Base-by-base conservation (phyloP, 92 coral and sea anemone genomes). In the Parazoanthus swiftii region DNA sequence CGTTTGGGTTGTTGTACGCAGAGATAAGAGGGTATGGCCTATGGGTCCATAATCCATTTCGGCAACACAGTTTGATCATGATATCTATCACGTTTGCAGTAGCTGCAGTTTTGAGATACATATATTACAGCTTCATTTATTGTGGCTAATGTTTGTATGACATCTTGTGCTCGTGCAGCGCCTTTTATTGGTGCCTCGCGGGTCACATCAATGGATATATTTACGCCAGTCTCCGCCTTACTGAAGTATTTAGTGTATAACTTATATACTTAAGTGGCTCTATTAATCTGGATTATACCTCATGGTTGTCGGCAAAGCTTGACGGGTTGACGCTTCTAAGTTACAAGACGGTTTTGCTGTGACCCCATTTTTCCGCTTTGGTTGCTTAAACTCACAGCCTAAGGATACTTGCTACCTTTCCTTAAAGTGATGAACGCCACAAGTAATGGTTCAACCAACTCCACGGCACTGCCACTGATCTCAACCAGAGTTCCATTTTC, bases 211-310 rank as follows among this genome's bases (percentile, higher is more conserved):
- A 79, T 25, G 68, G 20, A 50, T 9, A 6, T 76, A 76, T 79
- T 79, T 16, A 33, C 67, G 20, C 35, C 21, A 4, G 82, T n/a
- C 82, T 79, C 82, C 82, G 82, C 82, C 82, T 54, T 26, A 26
- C 63, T 79, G 82, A 50, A 79, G 63, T 54, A 79, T 46, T 79
- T 79, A 79, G 67, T 44, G 8, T n/a, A 46, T 7, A 51, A 46
- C 37, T 79, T 42, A 50, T 44, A 79, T 79, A 79, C 48, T 50
- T 4, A 76, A 36, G 50, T 42, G 80, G 37, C 21, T 14, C 20
- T 26, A 10, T 79, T 46, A 50, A 78, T 11, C 35, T 1, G 82
- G 66, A 51, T 79, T n/a, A 77, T 13, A 77, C 29, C 20, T 23
- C 21, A 33, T 36, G 77, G 8, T 15, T 13, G 42, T 6, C 39